Evolutionary conservation across 2,888 invertebrate genomes (phyloP).

Genomic region (Bugula neritina): DNA sequence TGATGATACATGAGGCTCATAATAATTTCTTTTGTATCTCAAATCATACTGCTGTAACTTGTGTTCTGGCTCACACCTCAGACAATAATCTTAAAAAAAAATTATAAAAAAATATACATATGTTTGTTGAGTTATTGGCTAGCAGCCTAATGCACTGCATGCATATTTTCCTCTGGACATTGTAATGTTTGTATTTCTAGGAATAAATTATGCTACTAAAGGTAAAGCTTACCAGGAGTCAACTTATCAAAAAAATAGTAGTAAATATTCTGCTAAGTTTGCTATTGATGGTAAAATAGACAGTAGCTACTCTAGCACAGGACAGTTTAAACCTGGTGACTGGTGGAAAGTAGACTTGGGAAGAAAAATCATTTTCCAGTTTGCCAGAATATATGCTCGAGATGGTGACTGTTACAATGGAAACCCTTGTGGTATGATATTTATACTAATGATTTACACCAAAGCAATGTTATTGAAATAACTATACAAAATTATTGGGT

Average conservation of each 20-base stretch:
- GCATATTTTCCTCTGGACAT: no score
- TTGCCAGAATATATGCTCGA: conserved; percentile 1
- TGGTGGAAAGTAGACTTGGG: conserved; percentile 18
- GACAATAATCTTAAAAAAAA: no score
- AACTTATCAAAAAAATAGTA: neutral
- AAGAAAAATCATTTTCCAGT: neutral
- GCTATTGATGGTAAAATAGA: neutral
- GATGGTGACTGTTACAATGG: neutral
- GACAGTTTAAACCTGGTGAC: neutral
- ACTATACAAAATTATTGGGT: no score
- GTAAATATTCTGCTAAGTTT: neutral
- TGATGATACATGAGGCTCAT: no score
- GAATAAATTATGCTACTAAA: neutral
- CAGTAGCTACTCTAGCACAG: neutral
- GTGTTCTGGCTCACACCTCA: no score
- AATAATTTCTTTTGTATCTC: no score
- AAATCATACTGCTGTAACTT: no score
- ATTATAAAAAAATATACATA: no score
- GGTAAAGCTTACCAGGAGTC: neutral
- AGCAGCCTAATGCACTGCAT: no score
- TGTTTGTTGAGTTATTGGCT: no score
- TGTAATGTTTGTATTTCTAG: neutral
- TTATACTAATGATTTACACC: no score
- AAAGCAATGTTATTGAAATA: no score
- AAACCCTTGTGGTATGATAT: neutral